Evolutionary conservation across 2,888 invertebrate genomes (phyloP), one percentile per base, ranked within the genome.

Genomic region (Cerceris rybyensis): DNA sequence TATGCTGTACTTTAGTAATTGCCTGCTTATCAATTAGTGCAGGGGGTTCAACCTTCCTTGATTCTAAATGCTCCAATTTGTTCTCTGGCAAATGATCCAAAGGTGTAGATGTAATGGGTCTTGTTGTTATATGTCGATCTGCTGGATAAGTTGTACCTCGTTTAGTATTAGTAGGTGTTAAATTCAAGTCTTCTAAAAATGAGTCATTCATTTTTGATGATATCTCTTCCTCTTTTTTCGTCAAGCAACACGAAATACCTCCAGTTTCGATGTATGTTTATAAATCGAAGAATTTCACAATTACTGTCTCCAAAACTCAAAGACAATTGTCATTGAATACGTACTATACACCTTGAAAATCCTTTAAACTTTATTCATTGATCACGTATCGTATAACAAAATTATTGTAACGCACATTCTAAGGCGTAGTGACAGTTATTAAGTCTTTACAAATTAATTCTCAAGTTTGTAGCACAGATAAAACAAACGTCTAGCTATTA

Each of bases 151-250:
- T 60, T 50, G 54, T 60, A 43, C 59, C 75, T 43, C 59, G 64
- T 64, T 84, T 87, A 17, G 71, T 43, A 60, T 85, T 81, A 9
- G 58, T 75, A 5, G 87, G 71, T 13, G 87, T 72, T 28, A 90
- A 63, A 41, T 85, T 87, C 67, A 91, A 69, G 28, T 91, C 91
- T 81, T 91, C 91, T 57, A 91, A 72, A 67, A 91, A 91, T 41
- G 91, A 91, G 67, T 91, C 91, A 74, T 90, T 87, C 91, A 90
- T 90, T 43, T 80, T 80, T 11, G 46, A 76, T 16, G 5, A 54
- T 16, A 14, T 14, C 13, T 64, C 2, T 39, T 49, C 9, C 28
- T 66, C 42, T 17, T n/a, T 60, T 7, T 52, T 60, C 17, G 61
- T 16, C 6, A 61, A 42, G 52, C 46, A 41, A 28, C 13, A 65